Evolutionary conservation across 2,888 invertebrate species (phyloP), one percentile per base, ranked within the genome.

Genomic region (Pteria penguin): DNA sequence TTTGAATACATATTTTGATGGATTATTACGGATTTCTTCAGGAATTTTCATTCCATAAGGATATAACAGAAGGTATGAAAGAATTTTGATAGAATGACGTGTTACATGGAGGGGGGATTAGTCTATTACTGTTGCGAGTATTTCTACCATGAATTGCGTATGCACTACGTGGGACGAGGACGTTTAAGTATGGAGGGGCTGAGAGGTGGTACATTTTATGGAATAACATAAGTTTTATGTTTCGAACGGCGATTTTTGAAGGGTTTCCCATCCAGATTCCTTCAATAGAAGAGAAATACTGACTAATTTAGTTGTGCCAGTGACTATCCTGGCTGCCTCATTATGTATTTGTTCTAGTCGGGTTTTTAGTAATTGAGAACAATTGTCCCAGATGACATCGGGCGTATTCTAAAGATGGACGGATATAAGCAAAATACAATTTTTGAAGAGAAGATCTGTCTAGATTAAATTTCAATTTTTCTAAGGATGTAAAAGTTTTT

Each of bases 221-320:
- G 32, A 62, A 62, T 32, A 32, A 11, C 4, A 62, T n/a, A 33
- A 1, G 62, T 14, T 63, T n/a, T 63, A 24, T 63, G 36, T 31
- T 36, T 63, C 33, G 32, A 32, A 11, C 36, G 32, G 5, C 61
- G 45, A n/a, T 26, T 26, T 18, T n/a, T 18, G 24, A 14, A 61
- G 32, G 14, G 61, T 61, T 29, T 63, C 24, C 33, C 63, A 36
- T 11, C 62, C 63, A 4, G 32, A 24, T 32, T 63, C 63, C 29
- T 3, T 24, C 11, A 63, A 18, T 18, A 62, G 32, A 3, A 33
- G 1, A 4, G 8, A 11, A n/a, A 33, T 18, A 22, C 36, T 63
- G 14, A 36, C 22, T 24, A 63, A 63, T 24, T 63, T 33, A 1
- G 36, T 22, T n/a, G 36, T 24, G 3, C 60, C 60, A 26, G 60